Conservation (phyloP, 92 coral and sea anemone species). For the Virgularia gustaviana region DNA sequence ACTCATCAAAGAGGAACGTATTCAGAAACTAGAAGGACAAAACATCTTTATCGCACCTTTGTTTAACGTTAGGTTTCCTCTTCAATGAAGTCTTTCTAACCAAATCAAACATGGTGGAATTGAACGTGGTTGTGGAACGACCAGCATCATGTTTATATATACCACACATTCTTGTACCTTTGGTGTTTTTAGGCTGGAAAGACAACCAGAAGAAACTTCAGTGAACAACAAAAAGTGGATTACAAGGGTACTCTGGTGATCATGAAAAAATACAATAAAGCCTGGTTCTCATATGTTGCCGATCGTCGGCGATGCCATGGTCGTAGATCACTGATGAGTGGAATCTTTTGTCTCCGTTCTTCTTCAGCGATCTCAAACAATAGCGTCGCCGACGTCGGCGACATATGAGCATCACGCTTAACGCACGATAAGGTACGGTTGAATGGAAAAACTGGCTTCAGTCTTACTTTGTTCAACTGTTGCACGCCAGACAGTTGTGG, state of each 20-base stretch:
- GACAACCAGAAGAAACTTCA: neutral
- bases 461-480: slow-evolving; percentile 59
- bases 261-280: neutral
- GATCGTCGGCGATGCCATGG: too few species aligned
- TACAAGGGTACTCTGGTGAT: too few species aligned
- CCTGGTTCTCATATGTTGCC: too few species aligned
- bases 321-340: neutral
- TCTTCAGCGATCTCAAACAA: too few species aligned
- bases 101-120: slow-evolving; percentile 84
- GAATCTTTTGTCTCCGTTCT: too few species aligned
- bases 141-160: slow-evolving; percentile 73
- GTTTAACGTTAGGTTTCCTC: slow-evolving; percentile 88
- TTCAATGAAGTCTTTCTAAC: slow-evolving; percentile 92
- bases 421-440: neutral
- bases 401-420: slow-evolving; percentile 14
- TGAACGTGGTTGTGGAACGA: slow-evolving; percentile 82
- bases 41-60: slow-evolving; percentile 66
- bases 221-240: too few species aligned
- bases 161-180: slow-evolving; percentile 72
- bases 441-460: neutral
- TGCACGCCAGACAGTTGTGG: slow-evolving; percentile 42
- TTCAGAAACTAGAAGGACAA: neutral
- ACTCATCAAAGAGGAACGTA: too few species aligned
- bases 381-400: too few species aligned
- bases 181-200: slow-evolving; percentile 63